Base-by-base conservation (phyloP, 2,113 vertebrate species). In the Rhinichthys klamathensis region DNA sequence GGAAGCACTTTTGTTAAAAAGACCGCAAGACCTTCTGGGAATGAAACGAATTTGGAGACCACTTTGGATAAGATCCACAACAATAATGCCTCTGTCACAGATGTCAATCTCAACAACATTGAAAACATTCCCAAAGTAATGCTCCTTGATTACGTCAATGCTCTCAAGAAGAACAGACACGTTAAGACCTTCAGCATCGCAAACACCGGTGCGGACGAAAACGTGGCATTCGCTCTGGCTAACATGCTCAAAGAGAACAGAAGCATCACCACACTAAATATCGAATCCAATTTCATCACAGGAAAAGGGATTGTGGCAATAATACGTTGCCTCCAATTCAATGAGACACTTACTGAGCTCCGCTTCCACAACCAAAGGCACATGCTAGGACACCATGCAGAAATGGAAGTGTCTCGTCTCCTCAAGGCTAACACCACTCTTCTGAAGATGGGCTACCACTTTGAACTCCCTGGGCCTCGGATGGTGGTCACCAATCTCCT, bases 291-390 rank as follows among this genome's bases (percentile, higher is more conserved):
- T 46, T 97, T 95, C 84, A 94, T 99, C 75, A 96, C 97, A 0
- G 98, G 98, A 10, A 98, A 97, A 60, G 98, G 98, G 2, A 96
- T 99, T 0, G 94, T 98, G 0, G 97, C 98, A 69, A 96, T 99
- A 89, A 93, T 99, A 92, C 94, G 98, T 11, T 99, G 98, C 89
- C 96, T 99, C 41, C 98, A 99, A 87, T 99, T 97, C 91, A 99
- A 99, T 0, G 98, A 99, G 93, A 96, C 95, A 0, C 94, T 99
- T 41, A 97, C 95, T 0, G 98, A 99, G 89, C 93, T 99, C 32
- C 96, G 98, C n/a, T 99, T 99, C 80, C 98, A 99, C 94, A 99
- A 99, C 88, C 98, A 99, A 91, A 92, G 98, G n/a, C 96, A 97
- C 92, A 96, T 99, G 97, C 89, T 99, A 88, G 98, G 98, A 80